Base-by-base conservation (phyloP, 2,797 vertebrate genomes). In the Macropus fuliginosus region DNA sequence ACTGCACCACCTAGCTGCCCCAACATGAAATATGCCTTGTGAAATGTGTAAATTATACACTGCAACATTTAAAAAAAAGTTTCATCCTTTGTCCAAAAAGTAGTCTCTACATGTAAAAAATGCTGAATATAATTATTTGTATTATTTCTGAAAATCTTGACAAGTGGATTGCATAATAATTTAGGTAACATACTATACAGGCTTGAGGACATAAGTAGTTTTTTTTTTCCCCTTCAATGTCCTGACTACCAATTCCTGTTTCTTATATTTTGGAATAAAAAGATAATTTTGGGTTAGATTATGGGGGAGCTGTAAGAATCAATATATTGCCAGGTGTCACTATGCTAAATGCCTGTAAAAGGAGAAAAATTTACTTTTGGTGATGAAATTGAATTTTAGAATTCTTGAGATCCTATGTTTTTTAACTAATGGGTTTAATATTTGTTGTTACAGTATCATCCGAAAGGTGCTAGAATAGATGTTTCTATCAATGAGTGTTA, bases 401-500 rank as follows among this genome's bases (percentile, higher is more conserved):
- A 14, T 92, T 94, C 21, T 2, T n/a, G 94, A 93, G 90, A 56
- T 91, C 46, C 31, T 92, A 91, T 74, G 95, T 95, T 92, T 16
- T 57, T 94, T 97, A 10, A 57, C 92, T 98, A 59, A 96, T 92
- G 0, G 94, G 1, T 74, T 94, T 98, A 50, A 56, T 46, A 9
- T 96, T 98, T 34, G 96, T 97, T 98, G 94, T 98, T 97, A 10
- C 99, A 99, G 99, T 99, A 99, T 99, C 99, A 99, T 97, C 99
- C 99, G 54, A 99, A 99, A 99, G 99, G 99, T 99, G 99, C 99
- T 97, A 99, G 99, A 97, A 99, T 99, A 99, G 99, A 99, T 0
- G 99, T 99, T 96, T 99, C 99, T 66, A 99, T 99, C 99, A 99
- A 99, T 0, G 99, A 99, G 98, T 99, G 99, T 98, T 99, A 99